Evolutionary conservation across 2,888 invertebrate species (phyloP), one percentile per base, ranked within the genome.

Genomic region (Tetragnatha montana): DNA sequence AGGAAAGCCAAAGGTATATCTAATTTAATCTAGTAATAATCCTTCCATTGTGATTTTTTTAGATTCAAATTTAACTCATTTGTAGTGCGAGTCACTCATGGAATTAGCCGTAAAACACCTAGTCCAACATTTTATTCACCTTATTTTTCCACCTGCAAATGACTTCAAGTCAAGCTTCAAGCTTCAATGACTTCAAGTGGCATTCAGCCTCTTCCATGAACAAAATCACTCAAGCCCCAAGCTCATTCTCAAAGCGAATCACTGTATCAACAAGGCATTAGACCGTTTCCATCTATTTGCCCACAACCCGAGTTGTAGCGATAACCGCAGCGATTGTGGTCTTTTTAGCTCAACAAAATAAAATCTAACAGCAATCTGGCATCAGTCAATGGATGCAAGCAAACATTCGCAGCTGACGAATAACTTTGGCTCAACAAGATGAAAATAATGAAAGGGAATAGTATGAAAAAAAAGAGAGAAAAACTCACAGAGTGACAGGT

Each of bases 241-340:
- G 60, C 60, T 17, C 14, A 60, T 60, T 60, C 35, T 2, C 60
- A 0, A 35, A 60, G 51, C 14, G 78, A 21, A 60, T 78, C n/a
- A n/a, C 51, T 78, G 21, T 78, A 21, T 60, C 49, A 78, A 21
- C 50, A 50, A 49, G 50, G 47, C 50, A 49, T 19, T 17, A 75
- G 78, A 78, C 21, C 22, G 78, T 78, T 78, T 60, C 60, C 51
- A 60, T 78, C n/a, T 35, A 35, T 35, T 78, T 78, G 60, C 51
- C n/a, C n/a, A n/a, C n/a, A n/a, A n/a, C n/a, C n/a, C n/a, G n/a
- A n/a, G n/a, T n/a, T n/a, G n/a, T n/a, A n/a, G n/a, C n/a, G n/a
- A n/a, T n/a, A n/a, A 51, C 14, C 60, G 21, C 14, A 78, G 78
- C 12, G 78, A 78, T 21, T 60, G 60, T 76, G 60, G 22, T 22